Conservation (phyloP, 2,888 invertebrate genomes). For the Clunio marinus region DNA sequence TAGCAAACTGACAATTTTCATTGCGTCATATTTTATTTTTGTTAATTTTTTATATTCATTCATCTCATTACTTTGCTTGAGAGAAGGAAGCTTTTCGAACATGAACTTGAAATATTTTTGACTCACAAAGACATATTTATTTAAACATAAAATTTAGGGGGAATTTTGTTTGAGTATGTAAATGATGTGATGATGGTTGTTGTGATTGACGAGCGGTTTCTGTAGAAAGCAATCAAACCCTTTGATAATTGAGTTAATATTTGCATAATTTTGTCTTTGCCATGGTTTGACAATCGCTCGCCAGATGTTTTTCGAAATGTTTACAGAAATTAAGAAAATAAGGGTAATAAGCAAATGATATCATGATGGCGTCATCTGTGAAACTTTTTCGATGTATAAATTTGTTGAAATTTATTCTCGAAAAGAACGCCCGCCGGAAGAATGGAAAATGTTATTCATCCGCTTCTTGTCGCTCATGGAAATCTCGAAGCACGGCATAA, state of each 20-base stretch:
- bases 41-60: conserved; percentile 5
- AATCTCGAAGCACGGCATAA: not conserved
- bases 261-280: conserved; percentile 4
- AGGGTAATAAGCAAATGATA: conserved; percentile 1
- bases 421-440: not conserved
- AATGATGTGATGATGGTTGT: too few relatives aligned
- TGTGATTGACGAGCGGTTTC: too few relatives aligned
- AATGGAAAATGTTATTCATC: conserved; percentile 7
- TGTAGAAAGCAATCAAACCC: too few relatives aligned
- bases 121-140: too few relatives aligned
- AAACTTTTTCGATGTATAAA: conserved; percentile 4
- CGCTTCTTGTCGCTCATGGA: not conserved
- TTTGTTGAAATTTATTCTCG: conserved; percentile 3
- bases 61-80: too few relatives aligned
- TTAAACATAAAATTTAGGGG: too few relatives aligned
- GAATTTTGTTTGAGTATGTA: too few relatives aligned
- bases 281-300: not conserved
- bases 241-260: conserved; percentile 1
- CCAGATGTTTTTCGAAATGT: not conserved
- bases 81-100: too few relatives aligned
- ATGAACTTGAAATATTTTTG: too few relatives aligned
- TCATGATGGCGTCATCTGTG: not conserved
- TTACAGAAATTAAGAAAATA: conserved; percentile 15
- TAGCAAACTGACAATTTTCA: conserved; percentile 21
- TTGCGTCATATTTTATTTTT: conserved; percentile 3